Evolutionary conservation across 2,797 vertebrate species (phyloP).

Genomic region (Ptychadena robeensis): DNA sequence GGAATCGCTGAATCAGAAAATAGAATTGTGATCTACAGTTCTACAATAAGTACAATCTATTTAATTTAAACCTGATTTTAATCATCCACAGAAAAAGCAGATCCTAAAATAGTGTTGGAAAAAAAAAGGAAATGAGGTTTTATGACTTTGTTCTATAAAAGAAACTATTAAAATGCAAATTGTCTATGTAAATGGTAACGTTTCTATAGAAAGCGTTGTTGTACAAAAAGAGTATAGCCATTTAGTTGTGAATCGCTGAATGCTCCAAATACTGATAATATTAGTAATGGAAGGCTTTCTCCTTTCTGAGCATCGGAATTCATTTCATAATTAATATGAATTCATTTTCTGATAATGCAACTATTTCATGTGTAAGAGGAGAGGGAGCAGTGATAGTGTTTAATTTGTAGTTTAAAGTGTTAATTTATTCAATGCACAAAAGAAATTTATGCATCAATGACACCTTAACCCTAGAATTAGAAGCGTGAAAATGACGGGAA

Average conservation of each 20-base stretch:
- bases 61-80: conserved; percentile 12
- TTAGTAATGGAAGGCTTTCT: conserved; percentile 53
- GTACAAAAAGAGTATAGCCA: conserved; percentile 45
- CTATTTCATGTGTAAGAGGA: conserved; percentile 54
- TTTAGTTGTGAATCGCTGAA: conserved; percentile 47
- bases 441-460: conserved; percentile 42
- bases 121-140: conserved; percentile 37
- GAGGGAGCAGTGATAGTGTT: conserved; percentile 16
- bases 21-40: not conserved
- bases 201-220: conserved; percentile 42
- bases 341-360: conserved; percentile 58
- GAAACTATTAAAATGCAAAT: conserved; percentile 57
- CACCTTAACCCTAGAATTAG: conserved; percentile 37
- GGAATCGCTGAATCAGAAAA: not conserved
- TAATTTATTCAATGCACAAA: conserved; percentile 45
- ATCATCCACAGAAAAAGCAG: not conserved
- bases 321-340: conserved; percentile 63
- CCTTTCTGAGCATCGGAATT: conserved; percentile 46
- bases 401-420: conserved; percentile 44
- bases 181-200: conserved; percentile 22
- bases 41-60: not conserved
- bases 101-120: not conserved
- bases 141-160: conserved; percentile 40
- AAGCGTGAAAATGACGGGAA: conserved; percentile 22
- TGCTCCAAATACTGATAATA: conserved; percentile 45